These are phyloP conservation scores for Drosophila suboccidentalis DNA, from an alignment of 2,888 invertebrate species.

Conservation along the genomic window DNA sequence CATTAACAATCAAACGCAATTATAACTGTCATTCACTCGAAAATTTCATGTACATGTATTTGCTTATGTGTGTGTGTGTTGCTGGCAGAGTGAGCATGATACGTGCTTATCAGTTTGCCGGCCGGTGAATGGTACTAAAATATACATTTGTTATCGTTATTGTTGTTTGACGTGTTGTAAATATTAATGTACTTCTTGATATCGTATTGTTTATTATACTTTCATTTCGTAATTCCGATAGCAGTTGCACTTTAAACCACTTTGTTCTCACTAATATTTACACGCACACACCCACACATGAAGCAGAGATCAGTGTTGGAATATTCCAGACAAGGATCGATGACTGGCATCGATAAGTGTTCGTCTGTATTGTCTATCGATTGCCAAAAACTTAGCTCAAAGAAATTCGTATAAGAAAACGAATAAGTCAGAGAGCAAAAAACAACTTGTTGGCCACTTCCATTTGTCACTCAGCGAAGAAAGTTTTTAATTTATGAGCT, in stretches of 20 bases:
- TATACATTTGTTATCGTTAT: conserved; percentile 39
- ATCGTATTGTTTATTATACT: conserved; percentile 39
- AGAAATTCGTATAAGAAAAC: conserved; percentile 15
- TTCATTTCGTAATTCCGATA: conserved; percentile 22
- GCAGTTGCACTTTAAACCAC: conserved; percentile 45
- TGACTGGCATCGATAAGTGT: conserved; percentile 21
- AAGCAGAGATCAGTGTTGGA: conserved; percentile 8
- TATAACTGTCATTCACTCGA: conserved; percentile 40
- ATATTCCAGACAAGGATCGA: conserved; percentile 35
- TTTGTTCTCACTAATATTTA: background rate
- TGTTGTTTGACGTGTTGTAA: conserved; percentile 45
- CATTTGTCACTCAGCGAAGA: conserved; percentile 18
- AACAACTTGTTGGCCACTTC: conserved; percentile 18
- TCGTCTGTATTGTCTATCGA: conserved; percentile 16
- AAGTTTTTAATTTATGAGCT: conserved; percentile 25
- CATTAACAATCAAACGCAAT: conserved; percentile 45
- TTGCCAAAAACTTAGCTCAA: conserved; percentile 12
- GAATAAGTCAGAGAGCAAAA: conserved; percentile 5
- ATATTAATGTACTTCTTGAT: conserved; percentile 46
- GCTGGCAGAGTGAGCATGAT: conserved; percentile 4
- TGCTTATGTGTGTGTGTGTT: conserved; percentile 9
- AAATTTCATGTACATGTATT: background rate
- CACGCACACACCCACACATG: background rate
- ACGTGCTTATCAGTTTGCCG: conserved; percentile 73
- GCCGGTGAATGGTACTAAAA: conserved; percentile 65